Percentiles rank a stretch among this genome's conserved stretches.
Evolutionary conservation across 2,113 vertebrate species (phyloP).

Genomic region (Guaruba guarouba): DNA sequence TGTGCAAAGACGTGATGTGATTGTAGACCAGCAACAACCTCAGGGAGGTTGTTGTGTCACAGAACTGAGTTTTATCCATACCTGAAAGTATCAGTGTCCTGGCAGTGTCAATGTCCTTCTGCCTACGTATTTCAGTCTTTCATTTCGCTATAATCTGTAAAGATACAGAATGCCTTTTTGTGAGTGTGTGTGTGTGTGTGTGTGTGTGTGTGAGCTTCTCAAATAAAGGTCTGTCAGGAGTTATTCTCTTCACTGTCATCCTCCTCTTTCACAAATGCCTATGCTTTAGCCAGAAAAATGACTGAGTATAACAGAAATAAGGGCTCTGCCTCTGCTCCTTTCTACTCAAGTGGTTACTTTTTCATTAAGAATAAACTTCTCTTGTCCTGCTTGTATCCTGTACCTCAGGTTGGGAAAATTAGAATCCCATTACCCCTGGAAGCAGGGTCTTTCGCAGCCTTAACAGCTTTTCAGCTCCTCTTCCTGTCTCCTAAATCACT

Average conservation of each 20-base stretch:
- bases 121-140: background rate
- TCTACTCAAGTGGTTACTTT: background rate
- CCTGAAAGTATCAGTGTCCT: background rate
- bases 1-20: background rate
- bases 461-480: background rate
- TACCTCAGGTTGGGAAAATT: background rate
- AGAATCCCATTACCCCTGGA: background rate
- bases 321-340: background rate
- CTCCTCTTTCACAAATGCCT: background rate
- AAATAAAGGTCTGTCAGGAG: background rate
- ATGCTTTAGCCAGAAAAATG: background rate
- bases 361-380: background rate
- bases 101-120: background rate
- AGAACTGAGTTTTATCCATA: background rate
- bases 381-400: background rate
- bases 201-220: background rate
- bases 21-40: background rate
- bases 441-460: background rate
- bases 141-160: background rate
- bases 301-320: background rate
- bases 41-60: background rate
- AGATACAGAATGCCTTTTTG: background rate
- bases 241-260: background rate
- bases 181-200: background rate
- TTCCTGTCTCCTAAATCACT: background rate